Evolutionary conservation across 1,140 invertebrate species (phyloP), one percentile per base, ranked within the genome.

Genomic region (Drosophila sturtevanti): DNA sequence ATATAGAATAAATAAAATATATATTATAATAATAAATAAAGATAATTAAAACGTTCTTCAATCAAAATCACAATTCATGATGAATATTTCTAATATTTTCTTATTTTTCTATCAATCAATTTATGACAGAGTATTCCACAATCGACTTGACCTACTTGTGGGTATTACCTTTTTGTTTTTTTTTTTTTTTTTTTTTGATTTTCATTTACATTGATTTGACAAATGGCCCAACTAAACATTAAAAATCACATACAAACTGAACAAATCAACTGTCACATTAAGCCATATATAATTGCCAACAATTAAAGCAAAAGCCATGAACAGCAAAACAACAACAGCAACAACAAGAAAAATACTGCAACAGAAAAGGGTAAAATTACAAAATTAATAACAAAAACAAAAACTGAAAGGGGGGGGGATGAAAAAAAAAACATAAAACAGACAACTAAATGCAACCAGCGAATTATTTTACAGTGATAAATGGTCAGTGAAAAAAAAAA

Each of bases 381-480:
- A 81, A 87, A 81, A 85, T 72, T 85, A 69, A 66, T 65, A 58
- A 27, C 62, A 66, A 41, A 22, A 31, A 37, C 31, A 11, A 7
- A 24, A 21, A 51, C 38, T n/a, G n/a, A n/a, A n/a, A n/a, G n/a
- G n/a, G n/a, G n/a, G n/a, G n/a, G 22, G 2, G 4, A 61, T 69
- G 72, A 27, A 64, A 38, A 44, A 65, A 75, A 52, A 67, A 68
- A 59, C 72, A 66, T 52, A 63, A 44, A 18, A 58, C 60, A 60
- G 37, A 63, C 22, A 78, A 63, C 73, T 78, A 81, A 80, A 68
- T 65, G 61, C 37, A 64, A 69, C 48, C 52, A 65, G 41, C 78
- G 73, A 79, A 86, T 78, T 84, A 85, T 80, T 81, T 86, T 63
- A 78, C 71, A 77, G 69, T 82, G 74, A 79, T 75, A 81, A 87